Evolutionary conservation across 2,113 vertebrate genomes (phyloP).

Genomic region (Ochotona princeps): DNA sequence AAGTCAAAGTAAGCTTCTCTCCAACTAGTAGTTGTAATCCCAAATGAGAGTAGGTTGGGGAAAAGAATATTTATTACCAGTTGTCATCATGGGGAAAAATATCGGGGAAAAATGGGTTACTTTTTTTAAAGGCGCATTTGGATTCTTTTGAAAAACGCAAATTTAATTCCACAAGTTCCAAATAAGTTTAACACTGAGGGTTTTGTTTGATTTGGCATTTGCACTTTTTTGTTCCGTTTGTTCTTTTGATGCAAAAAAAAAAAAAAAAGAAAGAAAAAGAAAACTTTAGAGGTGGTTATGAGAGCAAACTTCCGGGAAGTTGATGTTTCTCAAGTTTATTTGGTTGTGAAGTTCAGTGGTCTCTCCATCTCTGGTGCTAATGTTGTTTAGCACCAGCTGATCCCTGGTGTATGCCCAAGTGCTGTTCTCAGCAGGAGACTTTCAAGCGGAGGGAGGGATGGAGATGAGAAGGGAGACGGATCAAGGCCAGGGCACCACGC

Average conservation of each 20-base stretch:
- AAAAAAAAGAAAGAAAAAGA: background rate
- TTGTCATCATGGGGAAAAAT: conserved; percentile 36
- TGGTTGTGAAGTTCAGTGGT: conserved; percentile 38
- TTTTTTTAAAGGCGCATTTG: conserved; percentile 65
- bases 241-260: conserved; percentile 56
- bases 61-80: conserved; percentile 23
- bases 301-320: conserved; percentile 65
- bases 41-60: conserved; percentile 1
- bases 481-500: background rate
- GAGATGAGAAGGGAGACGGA: background rate
- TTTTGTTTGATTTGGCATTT: conserved; percentile 69
- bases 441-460: rapidly evolving
- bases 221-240: conserved; percentile 53
- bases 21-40: conserved; percentile 2
- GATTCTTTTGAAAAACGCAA: conserved; percentile 66
- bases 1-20: conserved; percentile 35
- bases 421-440: background rate
- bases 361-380: background rate
- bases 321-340: conserved; percentile 28
- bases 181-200: conserved; percentile 41
- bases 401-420: conserved; percentile 2
- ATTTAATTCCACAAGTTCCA: conserved; percentile 61
- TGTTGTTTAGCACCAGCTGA: conserved; percentile 14
- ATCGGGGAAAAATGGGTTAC: background rate
- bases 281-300: background rate